Evolutionary conservation across 2,113 vertebrate genomes (phyloP).

Genomic region (Stercorarius parasiticus): DNA sequence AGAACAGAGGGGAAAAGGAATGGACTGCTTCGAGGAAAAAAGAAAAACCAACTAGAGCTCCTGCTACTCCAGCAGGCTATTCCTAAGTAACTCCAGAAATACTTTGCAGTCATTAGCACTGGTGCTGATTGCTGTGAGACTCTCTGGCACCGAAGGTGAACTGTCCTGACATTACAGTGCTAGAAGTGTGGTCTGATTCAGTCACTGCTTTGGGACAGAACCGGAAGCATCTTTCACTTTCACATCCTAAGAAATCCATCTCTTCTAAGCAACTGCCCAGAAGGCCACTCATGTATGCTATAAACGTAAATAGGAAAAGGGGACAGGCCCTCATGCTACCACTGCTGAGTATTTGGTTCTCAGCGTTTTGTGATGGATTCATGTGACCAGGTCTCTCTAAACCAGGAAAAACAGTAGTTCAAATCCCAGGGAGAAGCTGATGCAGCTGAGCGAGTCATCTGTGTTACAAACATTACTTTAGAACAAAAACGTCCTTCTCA

Average conservation of each 20-base stretch:
- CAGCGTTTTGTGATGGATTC: neutral
- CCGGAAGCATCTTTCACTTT: neutral
- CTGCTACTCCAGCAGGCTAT: neutral
- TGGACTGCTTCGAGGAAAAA: neutral
- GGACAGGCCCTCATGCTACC: neutral
- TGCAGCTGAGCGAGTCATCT: neutral
- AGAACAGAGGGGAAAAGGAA: neutral
- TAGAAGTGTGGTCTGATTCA: neutral
- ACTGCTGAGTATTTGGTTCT: neutral
- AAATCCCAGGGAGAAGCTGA: neutral
- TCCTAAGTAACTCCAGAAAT: neutral
- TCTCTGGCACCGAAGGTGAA: neutral
- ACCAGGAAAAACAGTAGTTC: neutral
- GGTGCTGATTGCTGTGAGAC: neutral
- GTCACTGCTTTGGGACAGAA: neutral
- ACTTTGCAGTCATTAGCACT: neutral
- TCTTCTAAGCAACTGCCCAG: neutral
- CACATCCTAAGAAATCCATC: neutral
- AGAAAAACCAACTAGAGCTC: neutral
- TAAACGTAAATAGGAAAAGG: neutral
- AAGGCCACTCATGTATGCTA: neutral
- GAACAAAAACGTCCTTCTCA: neutral
- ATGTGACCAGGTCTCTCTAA: neutral
- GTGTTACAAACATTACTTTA: neutral
- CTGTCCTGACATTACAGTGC: neutral